Evolutionary conservation across 1,140 invertebrate genomes (phyloP).

Genomic region (Gryllus bimaculatus): DNA sequence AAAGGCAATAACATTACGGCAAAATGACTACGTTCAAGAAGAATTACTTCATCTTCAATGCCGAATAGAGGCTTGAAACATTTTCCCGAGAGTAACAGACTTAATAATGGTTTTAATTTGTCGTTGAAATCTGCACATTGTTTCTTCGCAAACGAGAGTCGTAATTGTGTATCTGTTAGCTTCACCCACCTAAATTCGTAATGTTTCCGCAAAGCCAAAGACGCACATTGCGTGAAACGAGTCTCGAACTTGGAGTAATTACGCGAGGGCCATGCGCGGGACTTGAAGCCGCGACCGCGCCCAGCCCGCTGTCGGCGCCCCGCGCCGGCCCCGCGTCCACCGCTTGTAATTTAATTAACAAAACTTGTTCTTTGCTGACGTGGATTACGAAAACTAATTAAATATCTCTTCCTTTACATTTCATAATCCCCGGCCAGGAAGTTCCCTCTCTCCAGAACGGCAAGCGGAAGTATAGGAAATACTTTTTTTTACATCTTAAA

Average conservation of each 20-base stretch:
- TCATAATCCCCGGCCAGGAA: not conserved
- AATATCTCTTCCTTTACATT: not conserved
- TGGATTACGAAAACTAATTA: not conserved
- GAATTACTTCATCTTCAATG: too few relatives aligned
- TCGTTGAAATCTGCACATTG: too few relatives aligned
- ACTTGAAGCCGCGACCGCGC: not conserved
- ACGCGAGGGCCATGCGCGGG: not conserved
- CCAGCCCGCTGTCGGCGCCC: not conserved
- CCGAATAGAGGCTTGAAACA: too few relatives aligned
- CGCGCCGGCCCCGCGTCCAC: not conserved
- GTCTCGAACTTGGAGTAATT: not conserved
- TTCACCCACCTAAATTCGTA: too few relatives aligned
- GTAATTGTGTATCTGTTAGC: too few relatives aligned
- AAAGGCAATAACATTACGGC: too few relatives aligned
- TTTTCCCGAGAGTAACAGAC: too few relatives aligned
- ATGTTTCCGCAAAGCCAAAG: too few relatives aligned
- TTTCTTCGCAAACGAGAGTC: too few relatives aligned
- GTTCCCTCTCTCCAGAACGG: not conserved
- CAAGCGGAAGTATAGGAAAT: not conserved
- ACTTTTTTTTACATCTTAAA: not conserved
- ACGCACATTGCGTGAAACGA: too few relatives aligned
- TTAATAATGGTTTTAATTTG: too few relatives aligned
- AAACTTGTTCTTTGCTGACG: not conserved
- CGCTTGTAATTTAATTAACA: not conserved
- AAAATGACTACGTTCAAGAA: too few relatives aligned